Evolutionary conservation across 2,113 vertebrate species (phyloP).

Genomic region (Takifugu flavidus): DNA sequence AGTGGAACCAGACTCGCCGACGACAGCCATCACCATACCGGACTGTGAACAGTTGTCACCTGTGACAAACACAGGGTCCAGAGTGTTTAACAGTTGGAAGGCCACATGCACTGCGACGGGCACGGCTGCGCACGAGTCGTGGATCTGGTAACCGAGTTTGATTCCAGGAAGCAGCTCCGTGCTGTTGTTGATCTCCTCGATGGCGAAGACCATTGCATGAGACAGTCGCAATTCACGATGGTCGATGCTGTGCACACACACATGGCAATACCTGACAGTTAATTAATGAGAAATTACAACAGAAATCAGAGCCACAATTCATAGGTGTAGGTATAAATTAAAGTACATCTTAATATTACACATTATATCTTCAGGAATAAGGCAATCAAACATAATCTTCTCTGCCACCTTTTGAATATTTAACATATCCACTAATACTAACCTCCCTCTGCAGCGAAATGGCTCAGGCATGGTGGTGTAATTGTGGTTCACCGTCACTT

Average conservation of each 20-base stretch:
- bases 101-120: no score
- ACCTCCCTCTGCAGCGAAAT: slow-evolving; percentile 27
- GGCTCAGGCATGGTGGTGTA: slow-evolving; percentile 57
- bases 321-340: no score
- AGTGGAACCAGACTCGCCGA: slow-evolving; percentile 70
- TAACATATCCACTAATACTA: not conserved
- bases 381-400: slow-evolving; percentile 10
- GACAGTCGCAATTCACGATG: slow-evolving; percentile 58
- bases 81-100: slow-evolving; percentile 33
- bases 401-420: not conserved
- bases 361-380: no score
- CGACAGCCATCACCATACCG: slow-evolving; percentile 45
- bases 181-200: slow-evolving; percentile 75
- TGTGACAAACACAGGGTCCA: slow-evolving; percentile 23
- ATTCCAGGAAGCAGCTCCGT: slow-evolving; percentile 22
- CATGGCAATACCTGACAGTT: not conserved
- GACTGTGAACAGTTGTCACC: slow-evolving; percentile 27
- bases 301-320: not conserved
- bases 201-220: slow-evolving; percentile 67
- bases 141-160: slow-evolving; percentile 63
- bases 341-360: no score
- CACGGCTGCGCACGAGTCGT: slow-evolving; percentile 63
- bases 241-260: slow-evolving; percentile 39
- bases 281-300: not conserved
- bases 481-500: slow-evolving; percentile 32